Evolutionary conservation across 2,113 vertebrate genomes (phyloP), one percentile per base, ranked within the genome.

Genomic region (Paracanthobrama guichenoti): DNA sequence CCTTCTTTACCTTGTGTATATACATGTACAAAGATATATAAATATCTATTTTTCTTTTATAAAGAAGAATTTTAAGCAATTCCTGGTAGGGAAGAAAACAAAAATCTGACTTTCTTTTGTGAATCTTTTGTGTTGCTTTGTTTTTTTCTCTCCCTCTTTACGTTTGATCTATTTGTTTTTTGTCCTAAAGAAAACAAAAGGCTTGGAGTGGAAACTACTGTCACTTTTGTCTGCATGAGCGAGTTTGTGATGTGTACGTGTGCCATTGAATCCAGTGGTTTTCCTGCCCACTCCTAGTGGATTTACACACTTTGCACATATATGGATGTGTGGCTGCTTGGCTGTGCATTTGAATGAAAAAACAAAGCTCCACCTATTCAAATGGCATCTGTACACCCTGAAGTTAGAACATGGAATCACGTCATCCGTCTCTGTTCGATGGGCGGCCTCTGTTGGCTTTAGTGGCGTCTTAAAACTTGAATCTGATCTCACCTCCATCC

Each of bases 61-160:
- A 95, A 94, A 95, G 93, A 95, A 95, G 93, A 89, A 92, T 93
- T 94, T 93, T 93, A 93, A 91, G 87, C 84, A 91, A 90, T 94
- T 92, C 92, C 92, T 83, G 87, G 91, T 92, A 89, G 88, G 93
- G 94, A 89, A 89, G 69, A 85, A 83, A 71, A 87, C 84, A 82
- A 87, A 82, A 86, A 85, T 86, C 48, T 22, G 85, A 86, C 79
- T 74, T 85, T 66, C 46, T 82, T 87, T 88, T 88, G 85, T 75
- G 86, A 88, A 84, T 82, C 82, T 76, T 88, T 87, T 35, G 28
- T 79, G 4, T 35, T 79, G 22, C 55, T 86, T 76, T 84, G 9
- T 42, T 18, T 39, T 50, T 42, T 22, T 39, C 35, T 79, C 55
- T 42, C 31, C 20, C 31, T 83, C 85, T 86, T 86, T 86, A 87